Conservation (phyloP, 2,888 invertebrate species). For the Alviniconcha strummeri region DNA sequence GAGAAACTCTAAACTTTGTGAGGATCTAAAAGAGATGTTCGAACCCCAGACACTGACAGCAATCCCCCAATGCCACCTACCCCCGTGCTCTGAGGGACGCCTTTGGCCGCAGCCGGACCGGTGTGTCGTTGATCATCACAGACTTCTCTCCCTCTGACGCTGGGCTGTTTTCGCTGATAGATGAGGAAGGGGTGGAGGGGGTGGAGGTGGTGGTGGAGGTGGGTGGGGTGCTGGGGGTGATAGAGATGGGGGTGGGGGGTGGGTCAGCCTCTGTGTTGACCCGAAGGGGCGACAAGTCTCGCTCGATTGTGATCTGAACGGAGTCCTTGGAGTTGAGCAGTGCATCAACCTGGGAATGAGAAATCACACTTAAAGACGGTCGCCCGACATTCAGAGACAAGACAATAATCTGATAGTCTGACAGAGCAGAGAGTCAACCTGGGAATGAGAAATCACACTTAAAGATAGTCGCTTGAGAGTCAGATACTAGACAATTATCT, state of each 20-base stretch:
- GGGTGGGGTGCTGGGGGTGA: neutral
- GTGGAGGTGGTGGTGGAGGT: slow-evolving; percentile 24
- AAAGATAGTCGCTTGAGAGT: too few species aligned
- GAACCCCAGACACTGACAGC: neutral
- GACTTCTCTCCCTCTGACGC: slow-evolving; percentile 35
- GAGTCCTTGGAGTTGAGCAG: slow-evolving; percentile 64
- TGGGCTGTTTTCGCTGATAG: neutral
- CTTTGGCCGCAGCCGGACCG: slow-evolving; percentile 56
- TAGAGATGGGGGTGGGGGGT: neutral
- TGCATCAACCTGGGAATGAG: slow-evolving; percentile 60
- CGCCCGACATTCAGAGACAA: too few species aligned
- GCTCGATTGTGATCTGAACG: slow-evolving; percentile 88
- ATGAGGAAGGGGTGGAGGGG: slow-evolving; percentile 34
- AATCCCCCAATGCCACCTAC: slow-evolving; percentile 32
- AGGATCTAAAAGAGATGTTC: too few species aligned
- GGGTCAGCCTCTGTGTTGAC: slow-evolving; percentile 33
- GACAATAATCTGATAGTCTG: too few species aligned
- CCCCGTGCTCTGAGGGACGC: slow-evolving; percentile 45
- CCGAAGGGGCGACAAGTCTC: slow-evolving; percentile 85
- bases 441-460: neutral
- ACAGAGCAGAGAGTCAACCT: slow-evolving; percentile 67
- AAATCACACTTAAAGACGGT: neutral
- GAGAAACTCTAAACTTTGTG: too few species aligned
- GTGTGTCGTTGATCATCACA: slow-evolving; percentile 50
- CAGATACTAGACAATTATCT: too few species aligned